phyloP scores from a whole-genome alignment of 1,140 invertebrate species.

The Pseudobourletiella spinata region DNA sequence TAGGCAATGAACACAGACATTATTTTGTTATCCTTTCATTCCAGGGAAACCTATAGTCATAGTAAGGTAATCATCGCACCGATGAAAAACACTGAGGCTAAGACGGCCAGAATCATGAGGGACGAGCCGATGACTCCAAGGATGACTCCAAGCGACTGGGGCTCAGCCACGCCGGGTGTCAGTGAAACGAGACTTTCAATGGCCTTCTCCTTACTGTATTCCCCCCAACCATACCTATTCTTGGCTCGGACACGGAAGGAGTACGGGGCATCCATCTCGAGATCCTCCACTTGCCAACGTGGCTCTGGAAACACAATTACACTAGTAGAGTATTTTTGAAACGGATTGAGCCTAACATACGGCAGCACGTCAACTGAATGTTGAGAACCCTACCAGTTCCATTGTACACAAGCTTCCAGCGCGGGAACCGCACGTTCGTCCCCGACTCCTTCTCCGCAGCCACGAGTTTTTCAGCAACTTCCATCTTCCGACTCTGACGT shows the following conservation, averaged over 20 bases:
- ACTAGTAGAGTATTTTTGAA: no score
- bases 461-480: conserved; percentile 28
- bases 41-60: not conserved
- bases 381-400: conserved; percentile 51
- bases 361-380: not conserved
- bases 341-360: no score
- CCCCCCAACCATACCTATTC: conserved; percentile 65
- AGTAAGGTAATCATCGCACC: conserved; percentile 45
- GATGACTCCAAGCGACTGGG: conserved; percentile 49
- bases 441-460: conserved; percentile 22
- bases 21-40: not conserved
- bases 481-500: conserved; percentile 21
- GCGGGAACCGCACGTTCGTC: conserved; percentile 7
- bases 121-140: conserved; percentile 46
- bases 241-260: conserved; percentile 66
- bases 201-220: conserved; percentile 57
- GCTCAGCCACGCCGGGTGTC: conserved; percentile 48
- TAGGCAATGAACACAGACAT: no score
- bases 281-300: conserved; percentile 64
- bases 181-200: conserved; percentile 50
- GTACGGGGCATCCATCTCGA: conserved; percentile 50
- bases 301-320: conserved; percentile 46
- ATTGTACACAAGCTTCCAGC: conserved; percentile 68
- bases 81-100: conserved; percentile 40
- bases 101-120: conserved; percentile 19